Conservation (phyloP, 2,888 invertebrate genomes). For the Cryptophagus acutangulus region DNA sequence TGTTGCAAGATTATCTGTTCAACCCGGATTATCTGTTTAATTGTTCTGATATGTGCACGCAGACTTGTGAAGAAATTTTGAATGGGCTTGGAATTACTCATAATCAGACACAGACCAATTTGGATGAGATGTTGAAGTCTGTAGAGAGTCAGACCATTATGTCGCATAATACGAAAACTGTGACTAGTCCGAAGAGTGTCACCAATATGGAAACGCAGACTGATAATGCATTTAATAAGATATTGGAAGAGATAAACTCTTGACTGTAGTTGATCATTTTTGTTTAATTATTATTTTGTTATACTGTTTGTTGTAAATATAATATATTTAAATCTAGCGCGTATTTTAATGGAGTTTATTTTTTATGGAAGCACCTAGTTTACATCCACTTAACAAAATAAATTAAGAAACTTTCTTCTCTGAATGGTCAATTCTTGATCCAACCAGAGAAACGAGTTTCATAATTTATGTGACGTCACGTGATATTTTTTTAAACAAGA, state of each 20-base stretch:
- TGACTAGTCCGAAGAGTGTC: constrained; percentile 36
- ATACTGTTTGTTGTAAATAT: no score
- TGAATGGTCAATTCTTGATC: no score
- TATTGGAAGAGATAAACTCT: constrained; percentile 45
- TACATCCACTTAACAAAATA: no score
- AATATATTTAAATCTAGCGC: no score
- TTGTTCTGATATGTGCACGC: constrained; percentile 36
- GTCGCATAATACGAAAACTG: constrained; percentile 31
- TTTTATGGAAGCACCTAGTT: no score
- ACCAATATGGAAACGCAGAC: constrained; percentile 55
- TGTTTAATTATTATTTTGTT: no score
- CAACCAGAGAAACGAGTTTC: no score
- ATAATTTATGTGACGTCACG: no score
- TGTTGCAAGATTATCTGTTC: constrained; percentile 41
- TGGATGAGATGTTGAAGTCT: constrained; percentile 54
- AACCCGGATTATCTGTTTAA: constrained; percentile 41
- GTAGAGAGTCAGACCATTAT: constrained; percentile 57
- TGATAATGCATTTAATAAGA: constrained; percentile 45
- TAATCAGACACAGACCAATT: constrained; percentile 61
- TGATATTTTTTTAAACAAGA: no score
- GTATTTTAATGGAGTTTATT: no score
- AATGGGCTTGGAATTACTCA: constrained; percentile 55
- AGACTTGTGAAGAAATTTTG: constrained; percentile 51
- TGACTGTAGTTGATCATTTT: constrained; percentile 43
- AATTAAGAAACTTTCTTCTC: no score